Base-by-base conservation (phyloP, 2,113 vertebrate genomes). In the Pteruthius melanotis region DNA sequence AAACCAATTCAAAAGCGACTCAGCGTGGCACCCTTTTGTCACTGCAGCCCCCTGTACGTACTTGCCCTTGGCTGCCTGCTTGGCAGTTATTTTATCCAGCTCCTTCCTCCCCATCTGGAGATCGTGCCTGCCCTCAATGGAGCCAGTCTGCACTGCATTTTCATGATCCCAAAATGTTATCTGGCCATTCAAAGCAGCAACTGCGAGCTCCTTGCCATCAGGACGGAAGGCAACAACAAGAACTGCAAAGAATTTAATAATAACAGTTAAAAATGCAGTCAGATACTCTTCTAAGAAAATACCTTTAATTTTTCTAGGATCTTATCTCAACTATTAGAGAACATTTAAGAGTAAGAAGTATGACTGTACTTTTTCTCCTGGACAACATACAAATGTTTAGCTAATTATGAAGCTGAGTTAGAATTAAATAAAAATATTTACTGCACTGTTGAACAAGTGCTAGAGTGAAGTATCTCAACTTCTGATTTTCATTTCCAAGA, bases 141-240 rank as follows among this genome's bases (percentile, higher is more conserved):
- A 99, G 81, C 99, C 98, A 0, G 91, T 98, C 68, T 99, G 99
- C 13, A 97, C 82, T 2, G 98, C 99, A 0, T 97, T 98, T 56
- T 99, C 98, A 1, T 98, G 98, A 96, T 99, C 98, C 99, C 99
- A 99, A 94, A 99, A 99, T 3, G 98, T 98, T 93, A 99, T 99
- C 93, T 99, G 99, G 0, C 99, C 98, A 28, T 99, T 98, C 94
- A 99, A 90, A 1, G 99, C 98, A 82, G 98, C 98, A 78, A 99
- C 99, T 0, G 99, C 99, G 69, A 99, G 93, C 96, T 99, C 99
- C 42, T 97, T 98, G 30, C 99, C 99, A 11, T 99, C 99, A 0
- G 99, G 99, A 4, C 99, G 98, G 93, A 99, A 99, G 4, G 98
- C 96, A 88, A 99, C 98, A 2, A 98, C 98, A 56, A 99, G 95